A percentile compares a stretch with the other conserved stretches of the same genome.
Evolutionary conservation across 2,797 vertebrate species (phyloP).

Genomic region (Ceryle rudis): DNA sequence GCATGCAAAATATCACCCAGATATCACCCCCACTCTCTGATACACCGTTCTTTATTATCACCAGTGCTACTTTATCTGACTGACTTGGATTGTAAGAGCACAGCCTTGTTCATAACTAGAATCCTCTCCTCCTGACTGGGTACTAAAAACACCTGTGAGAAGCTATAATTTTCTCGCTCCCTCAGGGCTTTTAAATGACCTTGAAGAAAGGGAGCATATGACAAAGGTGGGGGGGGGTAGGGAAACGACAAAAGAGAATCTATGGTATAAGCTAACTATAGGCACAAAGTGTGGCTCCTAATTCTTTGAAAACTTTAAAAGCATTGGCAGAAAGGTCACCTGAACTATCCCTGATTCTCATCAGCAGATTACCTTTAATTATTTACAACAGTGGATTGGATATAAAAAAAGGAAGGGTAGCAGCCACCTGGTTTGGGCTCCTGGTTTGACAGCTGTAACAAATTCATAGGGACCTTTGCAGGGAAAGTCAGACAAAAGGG

Average conservation of each 20-base stretch:
- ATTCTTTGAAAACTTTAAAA: not conserved
- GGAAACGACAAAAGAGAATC: not conserved
- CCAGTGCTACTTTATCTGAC: not conserved
- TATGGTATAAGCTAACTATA: not conserved
- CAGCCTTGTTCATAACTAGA: not conserved
- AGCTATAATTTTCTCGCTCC: not conserved
- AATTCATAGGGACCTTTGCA: not conserved
- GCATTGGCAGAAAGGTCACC: not conserved
- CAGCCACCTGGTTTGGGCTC: not conserved
- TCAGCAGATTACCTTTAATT: not conserved
- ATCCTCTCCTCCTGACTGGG: not conserved
- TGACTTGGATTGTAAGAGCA: not conserved
- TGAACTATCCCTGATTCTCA: not conserved
- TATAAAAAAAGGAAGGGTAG: not conserved
- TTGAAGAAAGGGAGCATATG: not conserved
- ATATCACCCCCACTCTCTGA: not conserved
- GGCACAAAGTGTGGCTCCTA: not conserved
- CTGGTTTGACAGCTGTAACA: not conserved
- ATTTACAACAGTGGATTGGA: not conserved
- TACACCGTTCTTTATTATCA: not conserved
- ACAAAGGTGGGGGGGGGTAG: not conserved
- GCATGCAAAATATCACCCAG: not conserved
- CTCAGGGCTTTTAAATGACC: not conserved
- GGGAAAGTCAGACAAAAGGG: not conserved
- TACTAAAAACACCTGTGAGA: not conserved